Percentiles rank a stretch among this genome's conserved stretches.
phyloP scores from a whole-genome alignment of 1,140 invertebrate genomes.

The Mizuhopecten yessoensis region DNA sequence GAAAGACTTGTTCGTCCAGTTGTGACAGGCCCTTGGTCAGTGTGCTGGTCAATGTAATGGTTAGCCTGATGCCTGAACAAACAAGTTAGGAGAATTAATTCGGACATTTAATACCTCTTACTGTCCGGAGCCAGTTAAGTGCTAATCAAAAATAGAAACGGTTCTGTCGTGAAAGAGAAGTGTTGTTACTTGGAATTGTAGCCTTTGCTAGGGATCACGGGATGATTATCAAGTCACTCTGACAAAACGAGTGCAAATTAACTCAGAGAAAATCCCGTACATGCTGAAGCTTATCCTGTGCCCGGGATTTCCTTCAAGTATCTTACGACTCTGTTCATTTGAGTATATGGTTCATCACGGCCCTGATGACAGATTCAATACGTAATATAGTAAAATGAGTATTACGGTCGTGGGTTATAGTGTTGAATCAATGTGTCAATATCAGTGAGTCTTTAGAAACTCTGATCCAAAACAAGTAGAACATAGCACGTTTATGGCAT shows the following conservation, averaged over 20 bases:
- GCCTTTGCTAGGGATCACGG: background rate
- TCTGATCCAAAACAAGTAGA: no score
- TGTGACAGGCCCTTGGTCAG: background rate
- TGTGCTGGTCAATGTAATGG: background rate
- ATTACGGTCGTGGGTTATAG: no score
- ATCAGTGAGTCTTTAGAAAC: no score
- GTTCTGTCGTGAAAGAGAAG: background rate
- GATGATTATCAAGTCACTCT: background rate
- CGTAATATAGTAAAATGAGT: no score
- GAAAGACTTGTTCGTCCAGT: background rate
- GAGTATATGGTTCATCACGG: no score
- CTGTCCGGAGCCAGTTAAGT: background rate
- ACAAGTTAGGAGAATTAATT: constrained; percentile 7
- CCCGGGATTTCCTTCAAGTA: no score
- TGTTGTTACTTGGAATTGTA: background rate
- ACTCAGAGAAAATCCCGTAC: background rate
- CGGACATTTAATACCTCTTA: constrained; percentile 13
- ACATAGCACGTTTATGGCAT: no score
- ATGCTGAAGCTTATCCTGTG: no score
- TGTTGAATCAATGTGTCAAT: no score
- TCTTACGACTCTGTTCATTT: no score
- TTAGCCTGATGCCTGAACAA: constrained; percentile 21
- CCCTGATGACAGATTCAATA: no score
- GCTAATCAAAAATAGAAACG: constrained; percentile 21
- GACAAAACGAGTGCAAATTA: background rate